phyloP scores from a whole-genome alignment of 2,113 vertebrate species.

The Microcebus griseorufus region DNA sequence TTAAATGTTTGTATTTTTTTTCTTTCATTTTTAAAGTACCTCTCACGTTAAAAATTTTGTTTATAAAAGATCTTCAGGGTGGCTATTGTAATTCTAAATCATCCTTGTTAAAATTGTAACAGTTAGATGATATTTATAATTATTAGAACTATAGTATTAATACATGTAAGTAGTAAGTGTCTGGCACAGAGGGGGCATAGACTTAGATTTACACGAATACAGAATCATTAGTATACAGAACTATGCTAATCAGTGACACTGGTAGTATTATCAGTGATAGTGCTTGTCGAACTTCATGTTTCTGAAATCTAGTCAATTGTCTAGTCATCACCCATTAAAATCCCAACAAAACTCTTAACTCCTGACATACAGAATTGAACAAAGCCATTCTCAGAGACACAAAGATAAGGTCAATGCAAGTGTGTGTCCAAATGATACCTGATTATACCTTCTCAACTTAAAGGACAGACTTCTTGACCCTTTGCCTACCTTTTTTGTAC shows the following conservation, averaged over 20 bases:
- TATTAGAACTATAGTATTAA: neutral
- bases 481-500: neutral
- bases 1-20: neutral
- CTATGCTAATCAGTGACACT: neutral
- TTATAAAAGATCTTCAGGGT: neutral
- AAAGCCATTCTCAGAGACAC: neutral
- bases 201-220: neutral
- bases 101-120: neutral
- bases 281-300: neutral
- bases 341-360: neutral
- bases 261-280: neutral
- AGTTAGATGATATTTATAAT: neutral
- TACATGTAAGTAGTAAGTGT: neutral
- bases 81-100: neutral
- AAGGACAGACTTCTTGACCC: neutral
- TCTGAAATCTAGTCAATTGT: neutral
- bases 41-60: neutral
- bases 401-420: neutral
- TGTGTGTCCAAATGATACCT: neutral
- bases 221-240: neutral
- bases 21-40: neutral
- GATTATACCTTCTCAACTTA: neutral
- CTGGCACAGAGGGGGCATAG: neutral
- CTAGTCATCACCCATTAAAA: neutral
- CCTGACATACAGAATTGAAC: neutral